Percentiles rank a stretch among this genome's conserved stretches.
These are phyloP conservation scores for Vespertilio murinus DNA, from an alignment of 2,797 vertebrate species.

Conservation along the genomic window DNA sequence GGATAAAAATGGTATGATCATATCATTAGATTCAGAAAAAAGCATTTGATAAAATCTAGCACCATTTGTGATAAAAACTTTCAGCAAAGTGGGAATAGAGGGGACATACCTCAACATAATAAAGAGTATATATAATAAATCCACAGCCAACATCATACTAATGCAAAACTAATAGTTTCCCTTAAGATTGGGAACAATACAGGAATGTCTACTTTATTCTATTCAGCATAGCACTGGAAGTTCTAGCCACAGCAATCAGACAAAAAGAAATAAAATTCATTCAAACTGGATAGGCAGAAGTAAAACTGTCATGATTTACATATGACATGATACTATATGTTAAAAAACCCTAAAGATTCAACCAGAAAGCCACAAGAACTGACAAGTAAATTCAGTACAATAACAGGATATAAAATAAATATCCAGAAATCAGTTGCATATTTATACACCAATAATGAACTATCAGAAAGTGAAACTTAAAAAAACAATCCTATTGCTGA, in stretches of 20 bases:
- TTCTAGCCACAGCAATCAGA: not conserved
- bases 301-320: not conserved
- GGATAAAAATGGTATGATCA: not conserved
- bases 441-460: not conserved
- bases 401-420: not conserved
- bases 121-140: not conserved
- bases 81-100: not conserved
- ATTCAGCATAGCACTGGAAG: not conserved
- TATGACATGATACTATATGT: not conserved
- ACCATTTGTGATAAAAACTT: not conserved
- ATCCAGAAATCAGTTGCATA: not conserved
- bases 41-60: not conserved
- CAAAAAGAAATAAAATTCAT: not conserved
- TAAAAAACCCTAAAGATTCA: not conserved
- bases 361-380: not conserved
- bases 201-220: not conserved
- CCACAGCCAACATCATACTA: not conserved
- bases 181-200: not conserved
- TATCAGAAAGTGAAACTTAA: not conserved
- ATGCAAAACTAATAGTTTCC: not conserved
- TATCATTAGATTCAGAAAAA: not conserved
- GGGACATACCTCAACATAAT: not conserved
- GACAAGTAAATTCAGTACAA: not conserved
- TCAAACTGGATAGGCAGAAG: not conserved
- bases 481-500: too few species aligned